phyloP scores from a whole-genome alignment of 1,140 invertebrate species.

The roundworm (Caenorhabditis elegans) region DNA sequence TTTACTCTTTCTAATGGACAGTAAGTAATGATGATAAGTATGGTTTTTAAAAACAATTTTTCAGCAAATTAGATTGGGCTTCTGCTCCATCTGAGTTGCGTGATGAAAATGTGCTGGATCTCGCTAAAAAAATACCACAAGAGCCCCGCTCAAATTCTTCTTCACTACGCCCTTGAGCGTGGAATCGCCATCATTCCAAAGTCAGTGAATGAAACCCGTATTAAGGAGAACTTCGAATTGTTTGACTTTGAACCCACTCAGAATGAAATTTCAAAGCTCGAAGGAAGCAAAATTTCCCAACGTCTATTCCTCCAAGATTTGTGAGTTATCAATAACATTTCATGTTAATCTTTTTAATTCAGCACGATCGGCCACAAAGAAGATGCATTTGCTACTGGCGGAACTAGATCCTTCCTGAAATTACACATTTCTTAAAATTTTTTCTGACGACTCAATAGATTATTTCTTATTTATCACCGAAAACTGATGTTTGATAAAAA shows the following conservation, averaged over 20 bases:
- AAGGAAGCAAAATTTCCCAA: slow-evolving; percentile 38
- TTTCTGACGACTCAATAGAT: no score
- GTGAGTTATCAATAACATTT: no score
- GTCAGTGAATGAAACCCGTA: slow-evolving; percentile 65
- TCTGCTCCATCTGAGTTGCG: not conserved
- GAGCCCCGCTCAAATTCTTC: slow-evolving; percentile 71
- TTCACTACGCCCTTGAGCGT: slow-evolving; percentile 65
- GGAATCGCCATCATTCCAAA: not conserved
- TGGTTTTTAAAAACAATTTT: not conserved
- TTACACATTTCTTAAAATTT: no score
- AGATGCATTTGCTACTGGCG: no score
- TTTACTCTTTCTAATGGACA: slow-evolving; percentile 20
- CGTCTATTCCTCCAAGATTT: slow-evolving; percentile 48
- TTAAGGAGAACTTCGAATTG: slow-evolving; percentile 65
- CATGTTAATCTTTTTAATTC: no score
- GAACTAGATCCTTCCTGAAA: no score
- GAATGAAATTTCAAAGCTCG: slow-evolving; percentile 50
- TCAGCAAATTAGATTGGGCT: not conserved
- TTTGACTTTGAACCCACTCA: slow-evolving; percentile 53
- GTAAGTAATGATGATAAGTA: not conserved
- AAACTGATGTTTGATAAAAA: no score
- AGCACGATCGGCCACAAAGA: no score
- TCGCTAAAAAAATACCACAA: slow-evolving; percentile 71
- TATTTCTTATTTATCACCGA: no score
- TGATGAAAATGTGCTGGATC: slow-evolving; percentile 67